Evolutionary conservation across 1,140 invertebrate species (phyloP).

Genomic region (Protaetia brevitarsis): DNA sequence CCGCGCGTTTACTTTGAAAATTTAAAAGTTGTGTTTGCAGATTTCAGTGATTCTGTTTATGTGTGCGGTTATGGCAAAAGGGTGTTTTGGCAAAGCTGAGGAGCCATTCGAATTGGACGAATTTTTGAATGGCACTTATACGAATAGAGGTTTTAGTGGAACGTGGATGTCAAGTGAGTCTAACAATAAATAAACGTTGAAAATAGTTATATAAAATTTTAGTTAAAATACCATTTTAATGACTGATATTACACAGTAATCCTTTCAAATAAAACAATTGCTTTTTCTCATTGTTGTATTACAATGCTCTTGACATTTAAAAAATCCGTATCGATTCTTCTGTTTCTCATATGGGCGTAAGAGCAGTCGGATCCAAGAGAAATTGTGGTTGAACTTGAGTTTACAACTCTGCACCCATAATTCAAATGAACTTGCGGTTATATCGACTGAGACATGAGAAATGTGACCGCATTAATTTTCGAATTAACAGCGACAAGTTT

Average conservation of each 20-base stretch:
- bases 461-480: neutral
- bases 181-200: neutral
- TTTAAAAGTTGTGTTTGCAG: constrained; percentile 2
- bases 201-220: neutral
- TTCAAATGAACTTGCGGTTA: neutral
- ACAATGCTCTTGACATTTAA: constrained; percentile 15
- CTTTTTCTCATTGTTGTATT: neutral
- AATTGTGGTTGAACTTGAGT: constrained; percentile 7
- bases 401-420: neutral
- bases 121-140: constrained; percentile 38
- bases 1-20: neutral
- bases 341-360: neutral
- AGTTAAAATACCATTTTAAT: neutral
- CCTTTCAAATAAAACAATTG: neutral
- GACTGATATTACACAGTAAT: neutral
- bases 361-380: neutral
- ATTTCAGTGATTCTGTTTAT: constrained; percentile 5
- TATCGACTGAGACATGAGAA: neutral
- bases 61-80: neutral
- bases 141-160: constrained; percentile 50
- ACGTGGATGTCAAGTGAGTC: constrained; percentile 52
- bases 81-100: neutral
- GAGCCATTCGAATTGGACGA: constrained; percentile 36
- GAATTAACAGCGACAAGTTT: neutral
- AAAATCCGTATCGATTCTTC: neutral